These are phyloP conservation scores for Meteorus sp. DNA, from an alignment of 1,140 invertebrate species.

Conservation along the genomic window DNA sequence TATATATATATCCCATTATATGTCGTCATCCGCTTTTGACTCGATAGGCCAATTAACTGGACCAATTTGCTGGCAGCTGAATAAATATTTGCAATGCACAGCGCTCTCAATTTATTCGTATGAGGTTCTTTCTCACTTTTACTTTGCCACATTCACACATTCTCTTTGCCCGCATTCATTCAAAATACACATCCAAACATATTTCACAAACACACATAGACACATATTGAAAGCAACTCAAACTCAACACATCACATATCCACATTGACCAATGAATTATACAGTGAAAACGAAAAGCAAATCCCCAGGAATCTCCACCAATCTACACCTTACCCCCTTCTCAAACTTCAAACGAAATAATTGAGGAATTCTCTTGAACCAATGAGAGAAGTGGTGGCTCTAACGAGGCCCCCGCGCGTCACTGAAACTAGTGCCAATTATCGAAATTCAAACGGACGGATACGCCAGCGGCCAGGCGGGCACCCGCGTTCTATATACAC, in stretches of 20 bases:
- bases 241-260: too few species aligned
- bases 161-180: too few species aligned
- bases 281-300: too few species aligned
- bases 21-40: conserved; percentile 37
- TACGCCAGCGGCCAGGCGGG: too few species aligned
- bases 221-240: too few species aligned
- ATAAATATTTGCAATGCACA: conserved; percentile 50
- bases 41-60: conserved; percentile 47
- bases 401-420: conserved; percentile 44
- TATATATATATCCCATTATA: too few species aligned
- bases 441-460: conserved; percentile 47
- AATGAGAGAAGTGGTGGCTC: conserved; percentile 26
- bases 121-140: not conserved
- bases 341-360: conserved; percentile 57
- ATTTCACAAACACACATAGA: not conserved
- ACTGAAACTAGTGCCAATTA: conserved; percentile 51
- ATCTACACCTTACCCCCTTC: conserved; percentile 30
- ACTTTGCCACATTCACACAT: not conserved
- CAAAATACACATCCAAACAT: too few species aligned
- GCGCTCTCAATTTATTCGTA: not conserved
- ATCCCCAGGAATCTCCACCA: too few species aligned
- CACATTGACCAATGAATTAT: too few species aligned
- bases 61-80: conserved; percentile 50
- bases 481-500: too few species aligned
- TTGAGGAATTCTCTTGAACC: conserved; percentile 52